Conservation (phyloP, 2,888 invertebrate species). For the Stegophylla sp. region DNA sequence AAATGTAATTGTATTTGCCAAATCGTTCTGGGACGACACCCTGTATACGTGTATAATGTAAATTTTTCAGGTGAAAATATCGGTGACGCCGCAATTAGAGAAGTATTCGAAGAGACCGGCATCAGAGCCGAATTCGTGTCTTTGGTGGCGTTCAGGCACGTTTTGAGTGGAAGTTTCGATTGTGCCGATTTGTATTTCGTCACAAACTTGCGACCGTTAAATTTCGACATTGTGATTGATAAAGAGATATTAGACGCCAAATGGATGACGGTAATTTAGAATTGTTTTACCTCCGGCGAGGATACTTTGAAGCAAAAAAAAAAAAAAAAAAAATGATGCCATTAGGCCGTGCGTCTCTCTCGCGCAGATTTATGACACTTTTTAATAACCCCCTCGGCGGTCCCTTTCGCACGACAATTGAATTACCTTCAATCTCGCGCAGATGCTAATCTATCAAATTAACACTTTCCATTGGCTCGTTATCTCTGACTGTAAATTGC, state of each 20-base stretch:
- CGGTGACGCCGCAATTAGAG: conserved; percentile 80
- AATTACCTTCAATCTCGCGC: conserved; percentile 36
- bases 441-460: conserved; percentile 54
- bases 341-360: conserved; percentile 17
- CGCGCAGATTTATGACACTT: conserved; percentile 51
- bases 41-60: no score
- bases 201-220: conserved; percentile 71
- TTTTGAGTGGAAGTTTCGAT: conserved; percentile 76
- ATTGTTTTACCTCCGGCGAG: conserved; percentile 41
- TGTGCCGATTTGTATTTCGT: conserved; percentile 89
- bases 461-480: conserved; percentile 51
- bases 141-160: conserved; percentile 79
- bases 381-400: conserved; percentile 53
- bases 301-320: background rate
- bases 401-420: conserved; percentile 43
- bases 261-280: conserved; percentile 77
- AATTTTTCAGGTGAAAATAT: conserved; percentile 80
- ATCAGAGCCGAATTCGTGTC: conserved; percentile 78
- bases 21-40: no score
- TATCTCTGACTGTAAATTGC: conserved; percentile 43
- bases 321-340: conserved; percentile 29
- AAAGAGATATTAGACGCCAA: conserved; percentile 78
- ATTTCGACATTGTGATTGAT: conserved; percentile 71
- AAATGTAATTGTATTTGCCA: no score
- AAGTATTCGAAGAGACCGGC: conserved; percentile 90